Conservation (phyloP, 1,140 invertebrate genomes). For the Calliopsis andreniformis region DNA sequence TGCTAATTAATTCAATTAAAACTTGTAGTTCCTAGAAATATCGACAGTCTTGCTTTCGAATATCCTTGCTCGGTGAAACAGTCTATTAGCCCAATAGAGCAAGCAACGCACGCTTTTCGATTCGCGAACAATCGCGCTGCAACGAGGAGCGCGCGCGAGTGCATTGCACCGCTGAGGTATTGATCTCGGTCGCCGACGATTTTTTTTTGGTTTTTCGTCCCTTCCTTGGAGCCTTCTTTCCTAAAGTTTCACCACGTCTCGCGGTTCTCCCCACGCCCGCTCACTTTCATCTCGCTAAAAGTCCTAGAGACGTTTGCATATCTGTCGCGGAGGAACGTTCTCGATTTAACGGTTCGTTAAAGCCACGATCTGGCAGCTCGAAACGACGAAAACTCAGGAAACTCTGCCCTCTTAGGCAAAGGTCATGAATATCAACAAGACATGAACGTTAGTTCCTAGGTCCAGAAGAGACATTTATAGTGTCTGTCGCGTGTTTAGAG, state of each 20-base stretch:
- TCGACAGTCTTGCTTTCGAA: background rate
- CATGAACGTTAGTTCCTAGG: too few species aligned
- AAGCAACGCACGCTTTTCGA: conserved; percentile 1
- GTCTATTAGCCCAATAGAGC: background rate
- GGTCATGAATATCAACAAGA: too few species aligned
- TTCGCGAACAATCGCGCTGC: conserved; percentile 29
- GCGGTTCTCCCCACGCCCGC: too few species aligned
- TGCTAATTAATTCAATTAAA: too few species aligned
- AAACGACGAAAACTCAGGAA: too few species aligned
- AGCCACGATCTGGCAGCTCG: too few species aligned
- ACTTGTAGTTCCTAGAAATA: background rate
- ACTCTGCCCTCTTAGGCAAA: too few species aligned
- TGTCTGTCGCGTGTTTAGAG: too few species aligned
- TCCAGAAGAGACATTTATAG: too few species aligned
- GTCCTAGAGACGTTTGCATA: background rate
- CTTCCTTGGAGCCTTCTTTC: conserved; percentile 2
- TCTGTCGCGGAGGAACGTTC: background rate
- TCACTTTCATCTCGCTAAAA: background rate
- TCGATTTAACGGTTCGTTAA: too few species aligned
- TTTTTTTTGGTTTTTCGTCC: conserved; percentile 30
- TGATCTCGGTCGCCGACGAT: conserved; percentile 38
- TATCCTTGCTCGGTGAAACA: background rate
- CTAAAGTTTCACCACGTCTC: conserved; percentile 2
- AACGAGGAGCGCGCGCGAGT: conserved; percentile 32
- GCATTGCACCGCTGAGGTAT: conserved; percentile 40